These are phyloP conservation scores for Orthosia incerta DNA, from an alignment of 2,888 invertebrate genomes.

Conservation along the genomic window DNA sequence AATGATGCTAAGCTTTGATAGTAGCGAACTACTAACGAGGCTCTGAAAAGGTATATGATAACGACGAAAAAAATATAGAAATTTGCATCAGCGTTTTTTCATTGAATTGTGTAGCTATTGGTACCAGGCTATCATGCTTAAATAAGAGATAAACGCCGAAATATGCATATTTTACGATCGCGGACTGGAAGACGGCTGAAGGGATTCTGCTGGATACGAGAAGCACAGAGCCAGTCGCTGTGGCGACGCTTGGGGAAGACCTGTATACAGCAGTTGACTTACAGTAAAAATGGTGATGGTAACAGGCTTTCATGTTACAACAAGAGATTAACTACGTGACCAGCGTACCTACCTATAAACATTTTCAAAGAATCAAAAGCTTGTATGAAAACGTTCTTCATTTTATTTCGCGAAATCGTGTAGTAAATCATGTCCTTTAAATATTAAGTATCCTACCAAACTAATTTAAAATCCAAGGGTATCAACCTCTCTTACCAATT, in stretches of 20 bases:
- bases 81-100: background rate
- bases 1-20: slow-evolving; percentile 45
- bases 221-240: too few relatives aligned
- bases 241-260: too few relatives aligned
- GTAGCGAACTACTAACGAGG: slow-evolving; percentile 61
- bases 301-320: background rate
- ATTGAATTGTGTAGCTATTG: background rate
- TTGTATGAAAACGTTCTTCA: background rate
- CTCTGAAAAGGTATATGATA: slow-evolving; percentile 32
- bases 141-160: background rate
- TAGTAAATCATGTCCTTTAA: slow-evolving; percentile 12
- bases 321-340: background rate
- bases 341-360: background rate
- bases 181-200: too few relatives aligned
- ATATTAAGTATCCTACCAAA: background rate
- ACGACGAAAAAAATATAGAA: background rate
- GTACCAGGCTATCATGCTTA: background rate
- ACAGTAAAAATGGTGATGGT: too few relatives aligned
- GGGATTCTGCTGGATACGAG: too few relatives aligned
- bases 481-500: slow-evolving; percentile 32
- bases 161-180: too few relatives aligned
- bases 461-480: slow-evolving; percentile 40
- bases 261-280: too few relatives aligned
- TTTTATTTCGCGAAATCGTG: background rate
- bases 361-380: background rate